These are phyloP conservation scores for Neotoxoptera formosana DNA, from an alignment of 1,140 invertebrate species.

Conservation along the genomic window DNA sequence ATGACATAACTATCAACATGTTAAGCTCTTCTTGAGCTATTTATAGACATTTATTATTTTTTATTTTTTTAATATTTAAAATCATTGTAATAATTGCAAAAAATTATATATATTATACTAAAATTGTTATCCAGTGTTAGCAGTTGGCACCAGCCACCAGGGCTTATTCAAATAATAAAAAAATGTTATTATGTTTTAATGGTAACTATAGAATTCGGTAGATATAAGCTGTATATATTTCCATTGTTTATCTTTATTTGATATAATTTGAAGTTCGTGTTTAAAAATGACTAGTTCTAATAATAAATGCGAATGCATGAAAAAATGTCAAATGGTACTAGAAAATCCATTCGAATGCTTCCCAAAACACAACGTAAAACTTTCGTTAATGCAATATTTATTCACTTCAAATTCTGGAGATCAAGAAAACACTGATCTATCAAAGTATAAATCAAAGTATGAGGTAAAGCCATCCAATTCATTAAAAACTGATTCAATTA, in stretches of 20 bases:
- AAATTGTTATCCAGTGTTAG: not conserved
- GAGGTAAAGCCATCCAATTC: not conserved
- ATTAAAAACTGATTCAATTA: not conserved
- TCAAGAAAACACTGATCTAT: not conserved
- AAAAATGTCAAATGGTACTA: not conserved
- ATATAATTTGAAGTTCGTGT: not conserved
- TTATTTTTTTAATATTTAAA: not conserved
- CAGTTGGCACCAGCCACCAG: not conserved
- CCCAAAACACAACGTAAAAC: not conserved
- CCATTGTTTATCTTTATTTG: not conserved
- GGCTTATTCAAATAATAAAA: not conserved
- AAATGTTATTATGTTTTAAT: not conserved
- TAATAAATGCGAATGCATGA: not conserved
- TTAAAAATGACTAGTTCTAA: not conserved
- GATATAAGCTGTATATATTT: not conserved
- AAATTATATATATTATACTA: not conserved
- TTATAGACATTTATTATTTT: not conserved
- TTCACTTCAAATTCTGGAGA: not conserved
- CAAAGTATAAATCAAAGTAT: not conserved
- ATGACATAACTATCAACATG: no score
- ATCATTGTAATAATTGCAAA: not conserved
- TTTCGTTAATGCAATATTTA: not conserved
- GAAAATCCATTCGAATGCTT: not conserved
- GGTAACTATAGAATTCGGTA: not conserved
- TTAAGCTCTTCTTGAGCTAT: no score